Base-by-base conservation (phyloP, 2,113 vertebrate genomes). In the Nothobranchius kuhntae region DNA sequence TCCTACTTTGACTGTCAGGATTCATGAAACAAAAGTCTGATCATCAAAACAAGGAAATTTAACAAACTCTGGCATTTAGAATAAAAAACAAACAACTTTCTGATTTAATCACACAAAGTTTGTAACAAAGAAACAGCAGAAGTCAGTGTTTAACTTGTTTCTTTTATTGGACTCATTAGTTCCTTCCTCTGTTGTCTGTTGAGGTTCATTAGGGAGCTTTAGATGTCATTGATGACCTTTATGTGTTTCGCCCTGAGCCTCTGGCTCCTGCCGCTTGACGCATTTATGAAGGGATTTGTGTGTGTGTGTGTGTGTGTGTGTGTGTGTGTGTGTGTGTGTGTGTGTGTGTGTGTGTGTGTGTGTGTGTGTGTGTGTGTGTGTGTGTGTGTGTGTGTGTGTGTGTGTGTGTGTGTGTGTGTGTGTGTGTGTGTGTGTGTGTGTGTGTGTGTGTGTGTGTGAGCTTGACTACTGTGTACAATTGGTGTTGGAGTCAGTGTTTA, bases 171-270 rank as follows among this genome's bases (percentile, higher is more conserved):
- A 40, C 3, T 73, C 21, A 72, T 61, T 53, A 58, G 40, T 63
- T 46, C 7, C 42, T 58, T n/a, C 38, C 38, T 65, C 14, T 17
- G 12, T 51, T 58, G 35, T 65, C 64, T 60, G 65, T 24, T 71
- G 17, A 9, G 64, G 54, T 67, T 82, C 62, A 80, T 76, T 77
- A 75, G 52, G 13, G 51, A 76, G 63, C 52, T 85, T 77, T 73
- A 62, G 65, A 66, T 77, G 67, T 82, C 79, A 80, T 50, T 71
- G 63, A 80, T 82, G 81, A 86, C 78, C 74, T 86, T 86, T 75
- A 66, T 75, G 66, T 83, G 77, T 83, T 86, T 86, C 83, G 75
- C 81, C 81, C 74, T 73, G 69, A 84, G 78, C 68, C 65, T 77
- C 58, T 64, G 45, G 71, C 54, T 45, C 51, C 30, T 64, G 53